Evolutionary conservation across 1,140 invertebrate genomes (phyloP), one percentile per base, ranked within the genome.

Genomic region (Scaptomyza pallida): DNA sequence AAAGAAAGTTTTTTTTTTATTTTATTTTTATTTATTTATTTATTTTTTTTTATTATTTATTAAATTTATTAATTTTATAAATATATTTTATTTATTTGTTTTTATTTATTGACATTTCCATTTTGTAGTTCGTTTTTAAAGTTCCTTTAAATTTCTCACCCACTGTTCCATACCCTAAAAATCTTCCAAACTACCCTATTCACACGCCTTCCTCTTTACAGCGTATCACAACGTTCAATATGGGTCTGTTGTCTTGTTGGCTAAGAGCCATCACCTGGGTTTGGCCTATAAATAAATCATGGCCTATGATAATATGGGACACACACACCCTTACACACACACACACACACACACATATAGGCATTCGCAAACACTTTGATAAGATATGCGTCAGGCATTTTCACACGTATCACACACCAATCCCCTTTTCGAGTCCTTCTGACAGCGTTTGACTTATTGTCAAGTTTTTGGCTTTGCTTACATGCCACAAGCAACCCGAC

Each of bases 281-380:
- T 16, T 44, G 45, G 69, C 62, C 59, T 85, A 85, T 85, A 85
- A 85, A 85, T 85, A 85, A 85, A 85, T 85, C 72, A 85, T 79
- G 44, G 61, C 72, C 64, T 70, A 69, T 60, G 80, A 83, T 83
- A 83, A 83, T 75, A 10, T 64, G 62, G 26, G 60, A 47, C 60
- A 50, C 54, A 57, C 40, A 35, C 15, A 16, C 21, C 33, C 17
- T n/a, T 5, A 26, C 43, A 43, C 35, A 23, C 21, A 44, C 13
- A 33, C n/a, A 30, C 16, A 16, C 43, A 48, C 26, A 48, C 26
- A 47, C 13, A 17, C n/a, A 17, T 12, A 44, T 52, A 44, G 19
- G 37, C 51, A 48, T 12, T 35, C 15, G 37, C 41, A 40, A 43
- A 47, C 57, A 43, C 26, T 50, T 56, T 56, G 52, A 64, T 69